Percentiles rank a stretch among this genome's conserved stretches.
Conservation (phyloP, 2,888 invertebrate genomes). For the Torymus auratus region DNA sequence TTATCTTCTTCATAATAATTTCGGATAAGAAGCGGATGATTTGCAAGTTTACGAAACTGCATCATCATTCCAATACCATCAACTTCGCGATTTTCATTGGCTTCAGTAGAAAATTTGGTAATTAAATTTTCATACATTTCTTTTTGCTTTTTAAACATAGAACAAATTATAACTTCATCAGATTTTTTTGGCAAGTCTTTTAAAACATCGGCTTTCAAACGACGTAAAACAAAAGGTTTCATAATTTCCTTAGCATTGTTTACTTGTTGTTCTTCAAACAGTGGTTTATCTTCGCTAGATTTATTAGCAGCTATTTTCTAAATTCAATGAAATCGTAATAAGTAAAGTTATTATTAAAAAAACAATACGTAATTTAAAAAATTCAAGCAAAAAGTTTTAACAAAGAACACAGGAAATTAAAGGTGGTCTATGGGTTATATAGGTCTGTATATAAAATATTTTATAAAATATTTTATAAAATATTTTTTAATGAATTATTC, state of each 20-base stretch:
- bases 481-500: no score
- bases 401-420: no score
- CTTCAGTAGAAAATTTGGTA: constrained; percentile 72
- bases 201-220: constrained; percentile 91
- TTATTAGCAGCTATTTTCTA: constrained; percentile 78
- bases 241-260: constrained; percentile 96
- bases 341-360: no score
- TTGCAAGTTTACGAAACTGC: constrained; percentile 94
- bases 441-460: no score
- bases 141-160: constrained; percentile 86
- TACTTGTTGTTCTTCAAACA: constrained; percentile 94
- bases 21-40: constrained; percentile 93
- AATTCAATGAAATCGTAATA: constrained; percentile 51
- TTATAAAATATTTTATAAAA: no score
- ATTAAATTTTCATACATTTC: constrained; percentile 87
- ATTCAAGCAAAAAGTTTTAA: neutral
- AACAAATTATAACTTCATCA: constrained; percentile 83
- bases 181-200: constrained; percentile 90
- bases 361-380: no score
- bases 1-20: constrained; percentile 84
- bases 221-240: constrained; percentile 94
- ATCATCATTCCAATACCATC: constrained; percentile 85
- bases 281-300: constrained; percentile 81
- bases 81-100: constrained; percentile 66
- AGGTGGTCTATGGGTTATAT: no score